Base-by-base conservation (phyloP, 2,113 vertebrate genomes). In the Podiceps cristatus region DNA sequence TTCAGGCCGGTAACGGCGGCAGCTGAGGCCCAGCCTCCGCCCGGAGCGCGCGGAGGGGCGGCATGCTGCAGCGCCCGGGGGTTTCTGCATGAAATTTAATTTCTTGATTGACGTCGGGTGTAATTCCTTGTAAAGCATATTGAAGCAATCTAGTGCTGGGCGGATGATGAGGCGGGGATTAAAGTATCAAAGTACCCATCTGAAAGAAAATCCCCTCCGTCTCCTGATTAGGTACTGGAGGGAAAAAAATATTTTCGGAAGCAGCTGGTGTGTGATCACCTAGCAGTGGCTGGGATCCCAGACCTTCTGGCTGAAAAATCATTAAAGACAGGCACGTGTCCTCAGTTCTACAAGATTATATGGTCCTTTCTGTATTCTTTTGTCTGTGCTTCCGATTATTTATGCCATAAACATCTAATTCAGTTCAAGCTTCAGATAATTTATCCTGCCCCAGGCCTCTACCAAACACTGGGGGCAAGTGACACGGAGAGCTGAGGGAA, bases 21-120 rank as follows among this genome's bases (percentile, higher is more conserved):
- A 5, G 40, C 45, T 1, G 8, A 5, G 3, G 8, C 12, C 33
- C 7, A 3, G 28, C 44, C 23, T 6, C 6, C 4, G 9, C 19
- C n/a, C 2, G 7, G 42, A 8, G 16, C 14, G 6, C 9, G 4
- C n/a, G 3, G 5, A 12, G 20, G 23, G 23, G 62, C 25, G 5
- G 29, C 10, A 1, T 5, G 2, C 11, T 9, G 11, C 18, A 1
- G 2, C 5, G 1, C 4, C 4, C 6, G 15, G 49, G 44, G 35
- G 6, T 5, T 40, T 28, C 56, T 56, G 18, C 2, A 0, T 9
- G 63, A 29, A 15, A 1, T 37, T 19, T 0, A 27, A 3, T 33
- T 2, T 37, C 44, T 25, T 7, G 33, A 2, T 42, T 16, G 49
- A 3, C 2, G 1, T 5, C 5, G 6, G 40, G 10, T 60, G 53